These are phyloP conservation scores for Drosophila sp. DNA, from an alignment of 1,140 invertebrate species.

Conservation along the genomic window DNA sequence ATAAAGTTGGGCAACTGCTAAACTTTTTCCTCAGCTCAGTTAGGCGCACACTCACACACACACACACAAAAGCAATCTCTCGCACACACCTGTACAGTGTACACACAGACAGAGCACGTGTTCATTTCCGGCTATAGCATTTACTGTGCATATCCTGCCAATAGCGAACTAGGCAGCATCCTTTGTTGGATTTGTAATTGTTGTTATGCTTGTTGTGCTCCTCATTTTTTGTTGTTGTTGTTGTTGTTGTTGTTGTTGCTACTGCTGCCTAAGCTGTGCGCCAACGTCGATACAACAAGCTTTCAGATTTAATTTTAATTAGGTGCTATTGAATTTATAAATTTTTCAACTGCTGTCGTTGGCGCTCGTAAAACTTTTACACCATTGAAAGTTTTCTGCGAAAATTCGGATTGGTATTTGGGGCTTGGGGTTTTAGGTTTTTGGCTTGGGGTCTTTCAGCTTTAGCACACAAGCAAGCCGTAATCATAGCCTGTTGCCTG, in stretches of 20 bases:
- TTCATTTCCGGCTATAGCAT: conserved; percentile 80
- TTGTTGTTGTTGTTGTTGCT: conserved; percentile 12
- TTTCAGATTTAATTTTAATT: conserved; percentile 83
- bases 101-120: conserved; percentile 57
- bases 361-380: conserved; percentile 69
- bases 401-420: background rate
- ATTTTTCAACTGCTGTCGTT: conserved; percentile 76
- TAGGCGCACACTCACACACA: conserved; percentile 21
- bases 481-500: conserved; percentile 60
- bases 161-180: conserved; percentile 43
- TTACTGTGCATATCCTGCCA: conserved; percentile 77
- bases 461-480: conserved; percentile 14
- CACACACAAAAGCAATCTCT: conserved; percentile 17
- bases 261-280: conserved; percentile 55
- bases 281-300: conserved; percentile 73
- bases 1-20: conserved; percentile 52
- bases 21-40: conserved; percentile 56
- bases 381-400: conserved; percentile 59
- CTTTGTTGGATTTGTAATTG: conserved; percentile 51
- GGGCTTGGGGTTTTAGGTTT: conserved; percentile 7
- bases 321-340: conserved; percentile 83
- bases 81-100: conserved; percentile 20
- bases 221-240: conserved; percentile 14
- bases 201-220: conserved; percentile 18
- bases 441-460: conserved; percentile 4